A percentile compares a stretch with the other conserved stretches of the same genome.
phyloP scores from a whole-genome alignment of 2,113 vertebrate genomes.

The Micronycteris hirsuta region DNA sequence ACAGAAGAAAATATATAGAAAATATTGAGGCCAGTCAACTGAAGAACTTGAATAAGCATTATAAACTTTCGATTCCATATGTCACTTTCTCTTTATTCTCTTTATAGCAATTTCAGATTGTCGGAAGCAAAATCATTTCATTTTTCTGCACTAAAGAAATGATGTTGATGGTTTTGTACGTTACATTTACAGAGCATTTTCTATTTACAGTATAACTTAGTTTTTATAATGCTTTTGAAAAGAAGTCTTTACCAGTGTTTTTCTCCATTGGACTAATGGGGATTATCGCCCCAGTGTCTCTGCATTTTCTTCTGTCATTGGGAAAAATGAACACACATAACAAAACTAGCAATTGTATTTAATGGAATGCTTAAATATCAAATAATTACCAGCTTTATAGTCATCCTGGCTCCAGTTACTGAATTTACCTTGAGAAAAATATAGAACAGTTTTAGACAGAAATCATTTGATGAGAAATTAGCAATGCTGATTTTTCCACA shows the following conservation, averaged over 20 bases:
- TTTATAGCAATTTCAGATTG: not conserved
- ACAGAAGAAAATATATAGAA: not conserved
- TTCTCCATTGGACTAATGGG: not conserved
- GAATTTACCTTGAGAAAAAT: conserved; percentile 45
- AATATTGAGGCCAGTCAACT: not conserved
- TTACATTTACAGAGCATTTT: not conserved
- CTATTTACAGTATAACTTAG: conserved; percentile 1
- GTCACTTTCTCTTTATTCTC: not conserved
- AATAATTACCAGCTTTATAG: conserved; percentile 51
- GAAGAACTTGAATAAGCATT: not conserved
- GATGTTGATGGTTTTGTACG: not conserved
- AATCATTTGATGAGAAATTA: conserved; percentile 52
- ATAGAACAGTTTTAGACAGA: not conserved
- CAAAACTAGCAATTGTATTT: conserved; percentile 40
- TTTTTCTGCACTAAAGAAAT: not conserved
- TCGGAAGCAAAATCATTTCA: not conserved
- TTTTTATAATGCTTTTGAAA: not conserved
- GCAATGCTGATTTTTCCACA: conserved; percentile 47
- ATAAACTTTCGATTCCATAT: not conserved
- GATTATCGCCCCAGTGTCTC: not conserved
- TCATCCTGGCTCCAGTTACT: conserved; percentile 7
- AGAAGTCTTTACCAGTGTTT: not conserved
- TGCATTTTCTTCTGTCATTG: conserved; percentile 6
- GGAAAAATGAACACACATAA: conserved; percentile 21
- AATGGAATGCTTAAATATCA: conserved; percentile 49